Evolutionary conservation across 2,113 vertebrate species (phyloP).

Genomic region (Eulemur rufifrons): DNA sequence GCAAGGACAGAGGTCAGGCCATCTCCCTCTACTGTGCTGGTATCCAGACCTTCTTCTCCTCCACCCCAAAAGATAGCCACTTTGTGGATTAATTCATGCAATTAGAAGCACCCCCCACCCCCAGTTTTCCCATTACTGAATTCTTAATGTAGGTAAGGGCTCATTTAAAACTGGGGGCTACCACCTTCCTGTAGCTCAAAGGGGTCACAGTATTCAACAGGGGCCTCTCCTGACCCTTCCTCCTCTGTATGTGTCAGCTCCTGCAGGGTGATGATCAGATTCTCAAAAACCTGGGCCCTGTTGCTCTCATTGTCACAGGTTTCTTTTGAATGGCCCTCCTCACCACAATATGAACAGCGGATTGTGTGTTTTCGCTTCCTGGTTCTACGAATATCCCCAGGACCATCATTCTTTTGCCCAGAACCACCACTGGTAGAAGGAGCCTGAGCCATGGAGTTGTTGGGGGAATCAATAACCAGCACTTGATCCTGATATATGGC

Average conservation of each 20-base stretch:
- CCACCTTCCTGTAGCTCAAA: constrained; percentile 43
- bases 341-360: constrained; percentile 26
- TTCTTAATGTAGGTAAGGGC: neutral
- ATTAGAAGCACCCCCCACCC: neutral
- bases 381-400: constrained; percentile 12
- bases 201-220: neutral
- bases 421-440: constrained; percentile 51
- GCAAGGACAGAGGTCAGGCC: neutral
- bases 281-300: constrained; percentile 66
- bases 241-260: constrained; percentile 56
- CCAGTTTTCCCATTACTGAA: neutral
- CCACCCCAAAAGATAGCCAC: neutral
- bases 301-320: constrained; percentile 45
- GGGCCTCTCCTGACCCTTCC: neutral
- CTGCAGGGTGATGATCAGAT: constrained; percentile 72
- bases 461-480: constrained; percentile 54
- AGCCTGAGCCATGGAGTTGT: neutral
- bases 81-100: constrained; percentile 60
- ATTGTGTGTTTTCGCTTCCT: constrained; percentile 55
- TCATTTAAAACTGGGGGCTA: neutral
- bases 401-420: neutral
- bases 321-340: constrained; percentile 66
- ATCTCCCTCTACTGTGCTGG: neutral
- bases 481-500: constrained; percentile 16
- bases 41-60: neutral